Evolutionary conservation across 2,888 invertebrate genomes (phyloP).

Genomic region (Matsumyia berberina): DNA sequence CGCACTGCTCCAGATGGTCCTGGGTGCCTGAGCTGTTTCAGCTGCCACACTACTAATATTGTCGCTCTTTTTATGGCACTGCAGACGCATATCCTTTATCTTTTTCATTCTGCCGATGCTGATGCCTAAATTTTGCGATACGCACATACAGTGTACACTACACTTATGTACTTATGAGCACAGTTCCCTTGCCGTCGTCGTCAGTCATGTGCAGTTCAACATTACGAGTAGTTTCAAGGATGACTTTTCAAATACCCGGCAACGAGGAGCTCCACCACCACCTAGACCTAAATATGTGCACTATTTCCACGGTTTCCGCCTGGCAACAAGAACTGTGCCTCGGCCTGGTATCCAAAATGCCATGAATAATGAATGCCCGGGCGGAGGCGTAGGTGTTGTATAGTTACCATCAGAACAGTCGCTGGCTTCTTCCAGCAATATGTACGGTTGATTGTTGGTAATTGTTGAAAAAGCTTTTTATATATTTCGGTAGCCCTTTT

Average conservation of each 20-base stretch:
- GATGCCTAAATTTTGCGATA: constrained; percentile 66
- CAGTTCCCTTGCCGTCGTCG: constrained; percentile 40
- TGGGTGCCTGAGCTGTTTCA: constrained; percentile 39
- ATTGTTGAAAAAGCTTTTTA: constrained; percentile 53
- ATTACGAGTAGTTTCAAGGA: constrained; percentile 62
- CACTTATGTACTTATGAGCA: constrained; percentile 51
- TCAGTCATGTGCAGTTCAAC: constrained; percentile 51
- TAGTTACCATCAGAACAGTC: constrained; percentile 30
- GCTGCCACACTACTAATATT: constrained; percentile 55
- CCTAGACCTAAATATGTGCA: constrained; percentile 63
- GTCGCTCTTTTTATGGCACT: constrained; percentile 66
- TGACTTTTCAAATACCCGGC: constrained; percentile 60
- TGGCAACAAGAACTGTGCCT: constrained; percentile 61
- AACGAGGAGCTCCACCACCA: constrained; percentile 22
- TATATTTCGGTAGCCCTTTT: constrained; percentile 8
- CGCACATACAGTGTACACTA: constrained; percentile 50
- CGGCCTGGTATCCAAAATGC: constrained; percentile 44
- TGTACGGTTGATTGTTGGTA: constrained; percentile 32
- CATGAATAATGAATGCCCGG: constrained; percentile 53
- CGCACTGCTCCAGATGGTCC: constrained; percentile 61
- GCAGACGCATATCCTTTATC: constrained; percentile 73
- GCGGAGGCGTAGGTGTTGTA: constrained; percentile 61
- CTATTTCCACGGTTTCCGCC: constrained; percentile 67
- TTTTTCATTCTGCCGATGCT: constrained; percentile 60
- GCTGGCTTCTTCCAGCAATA: constrained; percentile 30